These are phyloP conservation scores for Ferrisia virgata DNA, from an alignment of 2,888 invertebrate species.

Conservation along the genomic window DNA sequence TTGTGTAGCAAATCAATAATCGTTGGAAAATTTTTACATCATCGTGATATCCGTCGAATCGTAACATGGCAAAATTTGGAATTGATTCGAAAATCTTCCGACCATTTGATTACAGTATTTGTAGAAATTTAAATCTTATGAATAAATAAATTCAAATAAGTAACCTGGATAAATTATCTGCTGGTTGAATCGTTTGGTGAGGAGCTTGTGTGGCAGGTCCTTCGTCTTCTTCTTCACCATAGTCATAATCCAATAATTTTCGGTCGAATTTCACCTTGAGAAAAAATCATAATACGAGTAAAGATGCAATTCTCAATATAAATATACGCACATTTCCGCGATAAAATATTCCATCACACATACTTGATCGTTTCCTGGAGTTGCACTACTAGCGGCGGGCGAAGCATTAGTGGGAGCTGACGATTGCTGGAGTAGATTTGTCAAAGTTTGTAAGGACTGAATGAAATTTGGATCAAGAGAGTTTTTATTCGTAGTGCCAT, in stretches of 20 bases:
- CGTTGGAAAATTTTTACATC: background rate
- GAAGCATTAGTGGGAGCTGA: constrained; percentile 20
- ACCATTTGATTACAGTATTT: background rate
- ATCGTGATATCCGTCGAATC: background rate
- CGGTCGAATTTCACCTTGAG: constrained; percentile 70
- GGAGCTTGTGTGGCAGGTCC: constrained; percentile 48
- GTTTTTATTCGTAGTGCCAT: background rate
- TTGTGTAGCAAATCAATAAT: background rate
- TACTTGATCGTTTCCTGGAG: constrained; percentile 29
- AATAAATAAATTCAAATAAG: constrained; percentile 23
- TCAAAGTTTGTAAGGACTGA: constrained; percentile 38
- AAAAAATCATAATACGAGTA: background rate
- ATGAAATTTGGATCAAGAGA: constrained; percentile 22
- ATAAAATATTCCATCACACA: background rate
- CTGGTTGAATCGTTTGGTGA: background rate
- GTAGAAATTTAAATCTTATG: background rate
- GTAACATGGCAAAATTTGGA: no score
- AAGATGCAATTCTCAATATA: background rate
- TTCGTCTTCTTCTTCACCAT: constrained; percentile 88
- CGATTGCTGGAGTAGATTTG: constrained; percentile 32
- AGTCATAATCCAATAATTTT: constrained; percentile 84
- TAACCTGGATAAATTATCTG: constrained; percentile 42
- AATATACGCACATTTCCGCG: no score
- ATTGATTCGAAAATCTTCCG: background rate
- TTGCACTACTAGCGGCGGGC: background rate